These are phyloP conservation scores for Drosophila novamexicana DNA, from an alignment of 1,140 invertebrate genomes.

Conservation along the genomic window DNA sequence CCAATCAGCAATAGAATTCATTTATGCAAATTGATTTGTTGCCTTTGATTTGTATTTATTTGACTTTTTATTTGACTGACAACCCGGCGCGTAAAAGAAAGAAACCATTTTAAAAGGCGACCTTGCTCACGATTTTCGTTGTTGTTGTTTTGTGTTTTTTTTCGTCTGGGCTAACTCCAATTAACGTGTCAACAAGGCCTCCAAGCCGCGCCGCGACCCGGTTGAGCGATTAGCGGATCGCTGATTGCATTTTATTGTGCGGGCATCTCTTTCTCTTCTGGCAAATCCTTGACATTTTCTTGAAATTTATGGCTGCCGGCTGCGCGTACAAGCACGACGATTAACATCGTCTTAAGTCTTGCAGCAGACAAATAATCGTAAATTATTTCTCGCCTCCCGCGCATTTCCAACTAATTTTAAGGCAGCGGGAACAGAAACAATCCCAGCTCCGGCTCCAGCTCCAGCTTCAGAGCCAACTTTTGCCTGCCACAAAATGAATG, in stretches of 20 bases:
- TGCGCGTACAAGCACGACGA: slow-evolving; percentile 51
- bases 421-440: slow-evolving; percentile 21
- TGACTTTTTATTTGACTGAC: slow-evolving; percentile 23
- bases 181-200: slow-evolving; percentile 64
- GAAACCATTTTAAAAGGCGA: slow-evolving; percentile 32
- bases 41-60: slow-evolving; percentile 27
- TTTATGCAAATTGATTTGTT: slow-evolving; percentile 60
- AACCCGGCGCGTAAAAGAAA: slow-evolving; percentile 28
- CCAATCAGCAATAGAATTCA: slow-evolving; percentile 70
- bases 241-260: slow-evolving; percentile 60
- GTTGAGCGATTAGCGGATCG: slow-evolving; percentile 52
- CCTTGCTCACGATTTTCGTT: slow-evolving; percentile 34
- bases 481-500: slow-evolving; percentile 56
- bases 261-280: slow-evolving; percentile 43
- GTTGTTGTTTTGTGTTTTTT: slow-evolving; percentile 27
- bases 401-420: slow-evolving; percentile 51
- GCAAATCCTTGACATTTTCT: slow-evolving; percentile 74
- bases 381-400: slow-evolving; percentile 61
- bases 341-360: slow-evolving; percentile 35
- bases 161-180: slow-evolving; percentile 42
- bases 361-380: slow-evolving; percentile 70
- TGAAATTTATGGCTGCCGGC: slow-evolving; percentile 60
- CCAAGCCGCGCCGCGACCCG: slow-evolving; percentile 11
- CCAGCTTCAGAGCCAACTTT: background rate
- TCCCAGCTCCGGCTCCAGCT: background rate